Evolutionary conservation across 2,113 vertebrate species (phyloP).

Genomic region (Ovis canadensis): DNA sequence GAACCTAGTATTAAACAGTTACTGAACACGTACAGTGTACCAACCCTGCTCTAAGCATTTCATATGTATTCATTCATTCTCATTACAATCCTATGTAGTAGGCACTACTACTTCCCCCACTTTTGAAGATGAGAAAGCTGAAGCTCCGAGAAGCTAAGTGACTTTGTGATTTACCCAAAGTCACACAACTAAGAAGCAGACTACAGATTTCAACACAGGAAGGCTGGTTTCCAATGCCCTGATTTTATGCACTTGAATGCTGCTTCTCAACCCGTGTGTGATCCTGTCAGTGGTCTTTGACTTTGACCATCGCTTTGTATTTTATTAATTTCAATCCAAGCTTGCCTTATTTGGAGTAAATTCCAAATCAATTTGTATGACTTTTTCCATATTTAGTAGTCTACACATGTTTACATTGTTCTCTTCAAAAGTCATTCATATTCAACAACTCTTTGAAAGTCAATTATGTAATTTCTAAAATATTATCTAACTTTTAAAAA

Average conservation of each 20-base stretch:
- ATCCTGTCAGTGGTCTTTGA: background rate
- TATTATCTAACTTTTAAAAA: background rate
- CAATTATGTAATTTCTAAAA: background rate
- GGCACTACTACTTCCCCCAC: background rate
- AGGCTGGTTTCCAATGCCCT: background rate
- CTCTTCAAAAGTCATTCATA: background rate
- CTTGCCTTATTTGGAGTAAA: background rate
- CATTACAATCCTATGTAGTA: background rate
- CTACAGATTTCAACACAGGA: background rate
- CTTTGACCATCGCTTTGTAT: background rate
- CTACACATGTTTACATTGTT: background rate
- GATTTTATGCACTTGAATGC: background rate
- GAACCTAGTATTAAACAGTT: background rate
- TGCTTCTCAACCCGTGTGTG: background rate
- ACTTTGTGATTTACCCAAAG: background rate
- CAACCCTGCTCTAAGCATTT: background rate
- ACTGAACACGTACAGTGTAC: background rate
- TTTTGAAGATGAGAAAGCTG: background rate
- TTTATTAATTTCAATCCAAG: background rate
- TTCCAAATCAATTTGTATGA: background rate
- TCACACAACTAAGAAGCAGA: background rate
- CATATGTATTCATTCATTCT: background rate
- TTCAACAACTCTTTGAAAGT: background rate
- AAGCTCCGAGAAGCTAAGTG: background rate
- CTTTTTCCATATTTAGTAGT: background rate